Base-by-base conservation (phyloP, 2,113 vertebrate species). In the Dasyurus viverrinus region DNA sequence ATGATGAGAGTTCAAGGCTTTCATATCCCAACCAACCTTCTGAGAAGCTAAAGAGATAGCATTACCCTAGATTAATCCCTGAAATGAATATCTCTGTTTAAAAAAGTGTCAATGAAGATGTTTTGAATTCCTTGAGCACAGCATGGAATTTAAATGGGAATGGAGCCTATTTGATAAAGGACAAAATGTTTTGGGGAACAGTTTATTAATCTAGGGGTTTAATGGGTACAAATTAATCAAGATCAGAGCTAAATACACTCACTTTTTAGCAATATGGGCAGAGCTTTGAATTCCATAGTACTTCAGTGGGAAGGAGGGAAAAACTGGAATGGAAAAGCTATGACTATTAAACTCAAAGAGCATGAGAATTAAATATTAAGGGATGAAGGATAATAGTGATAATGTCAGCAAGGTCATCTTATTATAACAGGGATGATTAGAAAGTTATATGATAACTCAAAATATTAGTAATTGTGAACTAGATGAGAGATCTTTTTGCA, bases 311-410 rank as follows among this genome's bases (percentile, higher is more conserved):
- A 84, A 90, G 76, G 0, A 92, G 90, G 48, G 26, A 89, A 89
- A 89, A 89, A 90, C 48, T 23, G 42, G 25, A 54, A 53, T 52
- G 76, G 47, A 23, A 92, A 91, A 55, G 0, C n/a, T 68, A 12
- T 54, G 90, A 89, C 25, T 23, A 46, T 89, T 53, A 53, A 52
- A 30, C 53, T 94, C 54, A 92, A 53, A 94, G 89, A 89, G 90
- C 11, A 89, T 50, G 27, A 50, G 2, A 90, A 90, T 36, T 89
- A 91, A 91, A 89, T 90, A 93, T 8, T n/a, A 68, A 95, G 27
- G 84, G 30, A 90, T 48, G 16, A 68, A 68, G 14, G 36, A 46
- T 9, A 53, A 89, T 0, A 97, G 53, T 30, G 4, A 91, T 3
- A 92, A 53, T 52, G 52, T 3, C 19, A 90, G 91, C 54, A 84